Conservation (phyloP, 2,113 vertebrate genomes). For the Ceyx cyanopectus region DNA sequence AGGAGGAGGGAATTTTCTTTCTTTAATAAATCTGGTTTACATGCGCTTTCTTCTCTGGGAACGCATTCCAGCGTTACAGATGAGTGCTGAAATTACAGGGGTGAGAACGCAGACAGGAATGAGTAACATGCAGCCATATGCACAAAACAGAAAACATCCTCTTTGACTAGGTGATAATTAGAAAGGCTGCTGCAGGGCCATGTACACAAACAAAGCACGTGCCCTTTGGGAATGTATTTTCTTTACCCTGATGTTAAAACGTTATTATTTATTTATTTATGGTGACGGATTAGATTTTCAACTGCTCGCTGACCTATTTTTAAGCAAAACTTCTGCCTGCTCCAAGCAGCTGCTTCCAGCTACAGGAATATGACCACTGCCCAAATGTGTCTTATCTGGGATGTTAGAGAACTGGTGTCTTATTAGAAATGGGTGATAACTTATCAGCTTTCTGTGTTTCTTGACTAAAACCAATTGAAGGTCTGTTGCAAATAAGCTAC, state of each 20-base stretch:
- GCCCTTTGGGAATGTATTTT: neutral
- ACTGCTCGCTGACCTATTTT: neutral
- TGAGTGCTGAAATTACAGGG: neutral
- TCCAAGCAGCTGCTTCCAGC: neutral
- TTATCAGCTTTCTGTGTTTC: neutral
- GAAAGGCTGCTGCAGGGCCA: neutral
- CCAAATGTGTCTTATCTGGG: neutral
- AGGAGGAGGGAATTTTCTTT: neutral
- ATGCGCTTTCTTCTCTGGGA: neutral
- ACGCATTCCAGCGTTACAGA: neutral
- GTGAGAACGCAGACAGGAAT: neutral
- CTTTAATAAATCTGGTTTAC: neutral
- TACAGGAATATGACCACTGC: neutral
- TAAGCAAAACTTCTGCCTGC: neutral
- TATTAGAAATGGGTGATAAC: neutral
- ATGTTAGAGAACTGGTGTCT: neutral
- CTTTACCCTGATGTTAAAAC: neutral
- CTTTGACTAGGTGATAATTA: conserved; percentile 30
- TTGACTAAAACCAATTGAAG: neutral
- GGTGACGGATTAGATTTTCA: neutral
- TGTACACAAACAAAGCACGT: conserved; percentile 2
- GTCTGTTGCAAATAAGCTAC: neutral
- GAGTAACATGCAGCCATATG: neutral
- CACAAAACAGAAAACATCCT: neutral
- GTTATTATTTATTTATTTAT: neutral